Evolutionary conservation across 2,888 invertebrate species (phyloP), one percentile per base, ranked within the genome.

Genomic region (Drosophila stalkeri): DNA sequence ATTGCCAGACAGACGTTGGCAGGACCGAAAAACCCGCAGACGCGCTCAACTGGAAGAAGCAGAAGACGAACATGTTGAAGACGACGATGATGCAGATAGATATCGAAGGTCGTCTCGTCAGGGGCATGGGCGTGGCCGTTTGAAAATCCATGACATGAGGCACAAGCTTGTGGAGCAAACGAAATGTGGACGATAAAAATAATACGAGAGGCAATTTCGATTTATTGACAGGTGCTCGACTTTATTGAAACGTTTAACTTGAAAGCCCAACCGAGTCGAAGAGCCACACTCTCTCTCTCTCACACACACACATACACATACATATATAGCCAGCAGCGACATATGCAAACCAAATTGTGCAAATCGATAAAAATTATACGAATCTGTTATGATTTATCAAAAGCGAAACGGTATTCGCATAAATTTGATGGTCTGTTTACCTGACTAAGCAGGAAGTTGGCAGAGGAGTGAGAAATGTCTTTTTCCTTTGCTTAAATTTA

Each of bases 211-310:
- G 89, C 89, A 90, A 90, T 90, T 89, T 87, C 84, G 81, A 85
- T 86, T 90, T 90, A 90, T 89, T 90, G 90, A 89, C 90, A 90
- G 89, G 90, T 90, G 89, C 89, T 90, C 86, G 84, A 86, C 89
- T 89, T 90, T 89, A 86, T 90, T 90, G 86, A 87, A 89, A 89
- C 86, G 86, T 87, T 87, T 82, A 88, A 86, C 80, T 86, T 78
- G 75, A 85, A 82, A 84, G 64, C 64, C 62, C 64, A 75, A 67
- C 37, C 56, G 72, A 61, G 52, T 37, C 51, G n/a, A 8, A 39
- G 16, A 18, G 1, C 20, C 65, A 41, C 16, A 56, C 39, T 12
- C 61, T 5, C 52, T 47, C 23, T 20, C 27, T 46, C 43, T 16
- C 33, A 49, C 55, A 43, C 39, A 39, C 37, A 16, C n/a, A 44